A percentile compares a stretch with the other conserved stretches of the same genome.
Conservation (phyloP, 92 coral and sea anemone genomes). For the Porites evermanni region DNA sequence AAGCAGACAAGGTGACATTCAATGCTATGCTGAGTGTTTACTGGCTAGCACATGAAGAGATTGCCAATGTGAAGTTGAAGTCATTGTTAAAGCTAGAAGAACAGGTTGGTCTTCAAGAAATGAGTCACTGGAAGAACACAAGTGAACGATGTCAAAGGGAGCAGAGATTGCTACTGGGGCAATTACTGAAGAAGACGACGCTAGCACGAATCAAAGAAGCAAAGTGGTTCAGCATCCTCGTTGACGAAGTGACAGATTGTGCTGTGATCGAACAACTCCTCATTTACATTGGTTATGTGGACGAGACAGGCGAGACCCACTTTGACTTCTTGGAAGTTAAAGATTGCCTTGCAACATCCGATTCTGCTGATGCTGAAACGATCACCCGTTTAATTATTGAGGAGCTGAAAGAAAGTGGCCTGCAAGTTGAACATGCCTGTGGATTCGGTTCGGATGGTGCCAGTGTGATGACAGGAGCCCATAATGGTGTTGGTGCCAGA, state of each 20-base stretch:
- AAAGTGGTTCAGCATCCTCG: slow-evolving; percentile 40
- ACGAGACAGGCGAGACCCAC: slow-evolving; percentile 24
- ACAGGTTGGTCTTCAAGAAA: slow-evolving; percentile 45
- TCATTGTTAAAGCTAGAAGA: slow-evolving; percentile 39
- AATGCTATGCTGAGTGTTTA: slow-evolving; percentile 58
- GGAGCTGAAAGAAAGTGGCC: neutral
- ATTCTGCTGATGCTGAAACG: slow-evolving; percentile 25
- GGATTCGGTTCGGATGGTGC: slow-evolving; percentile 21
- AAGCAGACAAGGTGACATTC: slow-evolving; percentile 55
- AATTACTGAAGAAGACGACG: slow-evolving; percentile 5
- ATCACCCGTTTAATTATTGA: slow-evolving; percentile 11
- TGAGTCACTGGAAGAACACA: slow-evolving; percentile 45
- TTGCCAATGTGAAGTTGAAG: slow-evolving; percentile 46
- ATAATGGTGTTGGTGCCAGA: slow-evolving; percentile 7
- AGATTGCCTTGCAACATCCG: neutral
- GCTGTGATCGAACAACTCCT: slow-evolving; percentile 38
- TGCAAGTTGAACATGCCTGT: neutral
- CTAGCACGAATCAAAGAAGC: slow-evolving; percentile 36
- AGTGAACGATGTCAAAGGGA: slow-evolving; percentile 36
- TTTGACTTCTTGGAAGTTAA: neutral
- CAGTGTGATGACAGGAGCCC: slow-evolving; percentile 19
- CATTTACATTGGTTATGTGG: slow-evolving; percentile 13
- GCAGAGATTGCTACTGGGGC: slow-evolving; percentile 12
- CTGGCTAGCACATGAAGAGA: slow-evolving; percentile 55
- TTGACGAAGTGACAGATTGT: slow-evolving; percentile 41